Conservation (phyloP, 2,113 vertebrate species). For the Alexandromys fortis region DNA sequence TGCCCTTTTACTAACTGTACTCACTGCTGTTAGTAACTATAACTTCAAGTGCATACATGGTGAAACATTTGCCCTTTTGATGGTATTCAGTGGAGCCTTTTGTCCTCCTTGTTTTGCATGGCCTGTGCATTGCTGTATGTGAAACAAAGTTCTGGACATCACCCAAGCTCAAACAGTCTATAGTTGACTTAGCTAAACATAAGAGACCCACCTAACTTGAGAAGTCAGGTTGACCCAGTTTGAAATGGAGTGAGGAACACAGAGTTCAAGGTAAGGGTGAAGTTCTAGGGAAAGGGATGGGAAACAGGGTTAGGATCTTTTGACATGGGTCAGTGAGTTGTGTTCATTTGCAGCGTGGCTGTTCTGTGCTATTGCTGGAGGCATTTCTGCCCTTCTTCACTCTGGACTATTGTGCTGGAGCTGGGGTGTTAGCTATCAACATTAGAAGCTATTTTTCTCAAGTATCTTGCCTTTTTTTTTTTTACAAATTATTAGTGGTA, state of each 20-base stretch:
- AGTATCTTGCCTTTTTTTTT: background rate
- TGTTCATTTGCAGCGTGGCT: background rate
- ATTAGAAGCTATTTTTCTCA: background rate
- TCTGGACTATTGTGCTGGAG: background rate
- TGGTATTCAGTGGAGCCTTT: background rate
- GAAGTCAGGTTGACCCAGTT: background rate
- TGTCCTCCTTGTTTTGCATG: background rate
- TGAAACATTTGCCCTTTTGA: no score
- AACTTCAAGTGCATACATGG: background rate
- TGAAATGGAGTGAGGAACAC: background rate
- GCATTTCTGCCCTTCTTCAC: background rate
- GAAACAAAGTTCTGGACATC: conserved; percentile 13
- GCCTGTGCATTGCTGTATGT: background rate
- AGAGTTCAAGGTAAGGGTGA: background rate
- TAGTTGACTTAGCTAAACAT: background rate
- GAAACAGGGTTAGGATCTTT: background rate
- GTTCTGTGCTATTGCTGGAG: background rate
- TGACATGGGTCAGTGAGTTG: background rate
- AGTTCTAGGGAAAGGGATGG: background rate
- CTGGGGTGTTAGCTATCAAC: background rate
- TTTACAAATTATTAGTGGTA: background rate
- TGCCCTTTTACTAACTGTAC: background rate
- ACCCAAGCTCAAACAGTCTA: background rate
- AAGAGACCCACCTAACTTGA: background rate
- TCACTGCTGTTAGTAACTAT: background rate